Base-by-base conservation (phyloP, 2,888 invertebrate genomes). In the Troides helena region DNA sequence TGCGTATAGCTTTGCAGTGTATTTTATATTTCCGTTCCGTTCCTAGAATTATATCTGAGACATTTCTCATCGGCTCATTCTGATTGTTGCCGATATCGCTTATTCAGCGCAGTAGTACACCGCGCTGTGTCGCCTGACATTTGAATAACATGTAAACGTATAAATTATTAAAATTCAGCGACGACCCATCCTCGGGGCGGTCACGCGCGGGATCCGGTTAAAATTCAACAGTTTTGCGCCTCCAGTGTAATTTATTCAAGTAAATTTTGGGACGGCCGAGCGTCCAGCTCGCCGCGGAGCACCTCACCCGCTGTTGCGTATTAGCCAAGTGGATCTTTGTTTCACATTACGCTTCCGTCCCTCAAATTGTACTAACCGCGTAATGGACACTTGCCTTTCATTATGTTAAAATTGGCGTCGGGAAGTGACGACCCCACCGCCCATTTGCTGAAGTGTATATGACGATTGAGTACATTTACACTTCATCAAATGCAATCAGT, bases 191-290 rank as follows among this genome's bases (percentile, higher is more conserved):
- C 72, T 58, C 50, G 70, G 72, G 74, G 64, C 74, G 73, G 77
- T 74, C 76, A 76, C 77, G 77, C 75, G 74, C 76, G 68, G 72
- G 71, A 72, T 71, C 72, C 75, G 77, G 77, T 78, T 78, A 88
- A 88, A 89, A 88, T 90, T 89, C 89, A 88, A 86, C 88, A 83
- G 85, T 87, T 86, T 82, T 82, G 39, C 85, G 82, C 85, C 81
- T 80, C 75, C 78, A 74, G 78, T 78, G 78, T 89, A 89, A 90
- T 89, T 89, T 91, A 91, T 90, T 89, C 89, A 85, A 88, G 85
- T 86, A 86, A 86, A 89, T 88, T 90, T 89, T 79, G 85, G 83
- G 85, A 81, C 82, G 79, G 80, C 82, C 84, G 81, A 79, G 18
- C n/a, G 53, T 18, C 53, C 17, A 53, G 53, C 53, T 12, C 53